These are phyloP conservation scores for Shinisaurus crocodilurus DNA, from an alignment of 2,113 vertebrate species.

Conservation along the genomic window DNA sequence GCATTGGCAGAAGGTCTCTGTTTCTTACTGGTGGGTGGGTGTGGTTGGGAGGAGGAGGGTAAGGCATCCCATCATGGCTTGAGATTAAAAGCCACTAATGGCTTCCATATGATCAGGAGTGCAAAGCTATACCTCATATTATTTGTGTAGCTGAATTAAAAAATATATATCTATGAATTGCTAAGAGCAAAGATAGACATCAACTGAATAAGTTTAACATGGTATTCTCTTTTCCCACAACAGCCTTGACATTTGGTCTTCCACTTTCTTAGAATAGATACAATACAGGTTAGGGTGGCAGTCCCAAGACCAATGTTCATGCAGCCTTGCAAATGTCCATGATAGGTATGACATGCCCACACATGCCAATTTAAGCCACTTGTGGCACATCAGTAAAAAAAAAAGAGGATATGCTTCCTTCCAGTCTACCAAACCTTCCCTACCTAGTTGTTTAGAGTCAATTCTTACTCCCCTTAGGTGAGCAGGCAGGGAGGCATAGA, in stretches of 20 bases:
- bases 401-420: background rate
- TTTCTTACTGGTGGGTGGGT: background rate
- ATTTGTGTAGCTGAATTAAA: slow-evolving; percentile 7
- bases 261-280: background rate
- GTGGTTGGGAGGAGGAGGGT: background rate
- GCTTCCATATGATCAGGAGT: background rate
- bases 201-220: background rate
- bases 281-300: background rate
- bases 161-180: background rate
- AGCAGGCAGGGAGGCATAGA: too few species aligned
- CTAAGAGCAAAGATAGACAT: background rate
- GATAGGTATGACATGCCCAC: background rate
- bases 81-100: background rate
- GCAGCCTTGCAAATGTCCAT: background rate
- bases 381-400: background rate
- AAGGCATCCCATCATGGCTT: background rate
- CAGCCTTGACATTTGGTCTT: background rate
- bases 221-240: background rate
- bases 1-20: background rate
- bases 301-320: background rate
- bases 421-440: background rate
- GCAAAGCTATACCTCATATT: background rate
- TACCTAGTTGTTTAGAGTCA: background rate
- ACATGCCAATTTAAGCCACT: background rate
- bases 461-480: background rate